Evolutionary conservation across 2,113 vertebrate species (phyloP).

Genomic region (Stomatorhinus ivindoensis): DNA sequence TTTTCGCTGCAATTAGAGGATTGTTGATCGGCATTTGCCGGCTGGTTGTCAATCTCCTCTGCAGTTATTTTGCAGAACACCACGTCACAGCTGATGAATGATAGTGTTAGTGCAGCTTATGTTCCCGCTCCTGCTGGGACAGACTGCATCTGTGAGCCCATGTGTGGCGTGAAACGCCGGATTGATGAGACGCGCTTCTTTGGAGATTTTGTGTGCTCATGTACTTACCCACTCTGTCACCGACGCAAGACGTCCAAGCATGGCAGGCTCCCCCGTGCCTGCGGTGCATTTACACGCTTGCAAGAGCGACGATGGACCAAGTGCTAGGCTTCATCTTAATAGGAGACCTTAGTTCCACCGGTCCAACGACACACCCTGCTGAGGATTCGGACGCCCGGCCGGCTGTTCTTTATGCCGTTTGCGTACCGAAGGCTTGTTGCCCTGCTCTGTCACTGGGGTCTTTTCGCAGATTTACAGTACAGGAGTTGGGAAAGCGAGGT

Average conservation of each 20-base stretch:
- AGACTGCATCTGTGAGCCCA: not conserved
- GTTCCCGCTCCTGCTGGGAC: not conserved
- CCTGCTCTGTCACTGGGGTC: not conserved
- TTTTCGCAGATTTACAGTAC: not conserved
- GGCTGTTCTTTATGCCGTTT: not conserved
- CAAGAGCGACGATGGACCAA: conserved; percentile 39
- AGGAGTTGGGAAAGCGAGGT: not conserved
- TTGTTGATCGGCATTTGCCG: not conserved
- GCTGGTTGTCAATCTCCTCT: not conserved
- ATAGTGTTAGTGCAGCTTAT: not conserved
- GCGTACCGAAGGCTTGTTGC: not conserved
- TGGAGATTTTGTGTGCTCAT: not conserved
- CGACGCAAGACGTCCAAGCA: conserved; percentile 42
- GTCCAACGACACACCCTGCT: conserved; percentile 32
- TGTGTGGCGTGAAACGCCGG: not conserved
- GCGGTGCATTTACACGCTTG: conserved; percentile 41
- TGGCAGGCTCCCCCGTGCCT: conserved; percentile 24
- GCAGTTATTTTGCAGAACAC: not conserved
- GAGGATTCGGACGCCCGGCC: not conserved
- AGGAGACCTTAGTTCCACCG: conserved; percentile 41
- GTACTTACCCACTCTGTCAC: not conserved
- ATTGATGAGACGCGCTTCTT: not conserved
- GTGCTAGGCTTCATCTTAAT: conserved; percentile 34
- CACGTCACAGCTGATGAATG: not conserved
- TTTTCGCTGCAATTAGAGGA: not conserved